phyloP scores from a whole-genome alignment of 2,888 invertebrate genomes.

The Dichetophora obliterata region DNA sequence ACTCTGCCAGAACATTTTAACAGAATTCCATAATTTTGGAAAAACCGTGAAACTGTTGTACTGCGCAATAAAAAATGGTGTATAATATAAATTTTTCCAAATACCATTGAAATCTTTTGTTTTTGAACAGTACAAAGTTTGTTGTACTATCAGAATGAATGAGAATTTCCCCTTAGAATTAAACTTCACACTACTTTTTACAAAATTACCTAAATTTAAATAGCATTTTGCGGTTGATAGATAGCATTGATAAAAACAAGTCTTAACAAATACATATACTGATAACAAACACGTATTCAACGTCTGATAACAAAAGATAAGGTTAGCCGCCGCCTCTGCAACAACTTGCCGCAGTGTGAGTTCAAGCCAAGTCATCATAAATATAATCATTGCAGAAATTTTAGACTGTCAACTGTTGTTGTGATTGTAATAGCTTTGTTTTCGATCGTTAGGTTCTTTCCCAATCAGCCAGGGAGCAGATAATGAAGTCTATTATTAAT shows the following conservation, averaged over 20 bases:
- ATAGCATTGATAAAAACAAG: constrained; percentile 7
- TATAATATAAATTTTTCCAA: no score
- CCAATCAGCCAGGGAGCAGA: background rate
- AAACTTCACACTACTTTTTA: no score
- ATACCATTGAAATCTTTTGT: background rate
- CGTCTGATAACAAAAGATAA: constrained; percentile 5
- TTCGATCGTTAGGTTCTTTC: background rate
- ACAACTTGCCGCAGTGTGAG: background rate
- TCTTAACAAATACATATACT: background rate
- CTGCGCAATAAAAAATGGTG: no score
- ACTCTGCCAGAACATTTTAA: no score
- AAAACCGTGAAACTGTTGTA: no score
- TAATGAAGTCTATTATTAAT: no score
- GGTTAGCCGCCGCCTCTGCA: background rate
- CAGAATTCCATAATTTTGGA: no score
- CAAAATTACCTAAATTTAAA: no score
- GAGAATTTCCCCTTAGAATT: no score
- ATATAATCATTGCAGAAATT: background rate
- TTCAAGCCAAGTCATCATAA: no score
- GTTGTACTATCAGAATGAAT: no score
- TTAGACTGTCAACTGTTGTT: background rate
- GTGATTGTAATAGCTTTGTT: background rate
- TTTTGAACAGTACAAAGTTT: no score
- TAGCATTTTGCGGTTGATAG: background rate
- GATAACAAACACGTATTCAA: background rate